These are phyloP conservation scores for Luperina nickerlii DNA, from an alignment of 2,888 invertebrate species.

Conservation along the genomic window DNA sequence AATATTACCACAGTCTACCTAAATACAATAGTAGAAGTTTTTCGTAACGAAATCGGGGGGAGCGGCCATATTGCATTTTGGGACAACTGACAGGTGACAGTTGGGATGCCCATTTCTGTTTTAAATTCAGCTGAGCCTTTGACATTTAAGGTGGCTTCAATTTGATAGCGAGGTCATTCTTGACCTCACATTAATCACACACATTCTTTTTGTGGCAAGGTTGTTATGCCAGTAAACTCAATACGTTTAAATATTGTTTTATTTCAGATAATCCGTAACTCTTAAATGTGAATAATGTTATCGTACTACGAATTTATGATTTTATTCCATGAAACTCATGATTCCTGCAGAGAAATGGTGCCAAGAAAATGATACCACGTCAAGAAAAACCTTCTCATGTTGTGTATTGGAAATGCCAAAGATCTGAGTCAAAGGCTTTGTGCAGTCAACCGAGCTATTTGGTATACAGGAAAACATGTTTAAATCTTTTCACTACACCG, in stretches of 20 bases:
- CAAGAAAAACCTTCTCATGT: conserved; percentile 11
- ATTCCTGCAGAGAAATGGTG: background rate
- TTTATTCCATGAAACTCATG: background rate
- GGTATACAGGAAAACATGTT: background rate
- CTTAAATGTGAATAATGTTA: background rate
- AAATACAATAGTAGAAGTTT: conserved; percentile 2
- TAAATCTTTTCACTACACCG: background rate
- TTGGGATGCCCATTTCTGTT: conserved; percentile 6
- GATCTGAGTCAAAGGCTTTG: conserved; percentile 3
- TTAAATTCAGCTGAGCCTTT: conserved; percentile 18
- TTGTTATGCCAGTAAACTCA: background rate
- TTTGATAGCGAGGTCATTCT: conserved; percentile 16
- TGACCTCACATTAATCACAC: conserved; percentile 12
- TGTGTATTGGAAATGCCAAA: conserved; percentile 12
- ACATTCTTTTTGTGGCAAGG: background rate
- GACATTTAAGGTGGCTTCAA: conserved; percentile 21
- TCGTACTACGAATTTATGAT: background rate
- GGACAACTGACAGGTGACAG: conserved; percentile 20
- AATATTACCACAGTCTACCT: conserved; percentile 17
- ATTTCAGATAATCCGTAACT: too few relatives aligned
- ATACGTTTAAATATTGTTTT: background rate
- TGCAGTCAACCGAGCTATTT: background rate
- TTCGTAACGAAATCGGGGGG: background rate
- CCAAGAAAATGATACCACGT: conserved; percentile 2
- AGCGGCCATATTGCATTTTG: conserved; percentile 18